These are phyloP conservation scores for Aphelocoma californica DNA, from an alignment of 2,797 vertebrate genomes.

Conservation along the genomic window DNA sequence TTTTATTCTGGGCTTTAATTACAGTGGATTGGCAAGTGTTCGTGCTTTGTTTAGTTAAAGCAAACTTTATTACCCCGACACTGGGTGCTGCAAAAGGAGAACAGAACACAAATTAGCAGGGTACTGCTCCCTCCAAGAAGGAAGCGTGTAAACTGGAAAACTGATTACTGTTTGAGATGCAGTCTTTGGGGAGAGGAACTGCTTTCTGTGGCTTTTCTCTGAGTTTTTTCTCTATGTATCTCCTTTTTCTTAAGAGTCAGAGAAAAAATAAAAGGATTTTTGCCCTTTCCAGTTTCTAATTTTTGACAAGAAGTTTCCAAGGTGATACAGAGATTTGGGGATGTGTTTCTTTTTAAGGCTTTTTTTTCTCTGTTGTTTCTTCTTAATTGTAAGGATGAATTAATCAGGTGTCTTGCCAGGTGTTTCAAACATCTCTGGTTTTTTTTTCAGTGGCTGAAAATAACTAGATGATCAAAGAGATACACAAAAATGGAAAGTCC, in stretches of 20 bases:
- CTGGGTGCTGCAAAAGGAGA: constrained; percentile 21
- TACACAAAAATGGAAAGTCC: neutral
- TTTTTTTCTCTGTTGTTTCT: neutral
- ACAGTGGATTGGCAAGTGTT: constrained; percentile 57
- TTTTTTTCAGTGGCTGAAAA: neutral
- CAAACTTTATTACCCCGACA: constrained; percentile 53
- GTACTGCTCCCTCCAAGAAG: neutral
- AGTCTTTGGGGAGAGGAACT: neutral
- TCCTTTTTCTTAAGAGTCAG: neutral
- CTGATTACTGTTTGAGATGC: neutral
- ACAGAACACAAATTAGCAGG: constrained; percentile 40
- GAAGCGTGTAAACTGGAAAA: neutral
- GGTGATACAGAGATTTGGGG: neutral
- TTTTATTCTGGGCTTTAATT: constrained; percentile 63
- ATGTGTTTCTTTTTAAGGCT: neutral
- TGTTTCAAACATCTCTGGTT: neutral
- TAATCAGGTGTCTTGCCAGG: neutral
- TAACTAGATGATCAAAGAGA: neutral
- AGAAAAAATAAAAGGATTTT: neutral
- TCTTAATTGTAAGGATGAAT: neutral
- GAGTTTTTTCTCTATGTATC: neutral
- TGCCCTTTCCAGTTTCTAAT: neutral
- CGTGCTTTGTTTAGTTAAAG: constrained; percentile 61
- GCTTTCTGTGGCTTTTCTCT: neutral
- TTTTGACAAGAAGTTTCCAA: neutral